Base-by-base conservation (phyloP, 2,888 invertebrate species). In the Spatulosminthurus flaviceps region DNA sequence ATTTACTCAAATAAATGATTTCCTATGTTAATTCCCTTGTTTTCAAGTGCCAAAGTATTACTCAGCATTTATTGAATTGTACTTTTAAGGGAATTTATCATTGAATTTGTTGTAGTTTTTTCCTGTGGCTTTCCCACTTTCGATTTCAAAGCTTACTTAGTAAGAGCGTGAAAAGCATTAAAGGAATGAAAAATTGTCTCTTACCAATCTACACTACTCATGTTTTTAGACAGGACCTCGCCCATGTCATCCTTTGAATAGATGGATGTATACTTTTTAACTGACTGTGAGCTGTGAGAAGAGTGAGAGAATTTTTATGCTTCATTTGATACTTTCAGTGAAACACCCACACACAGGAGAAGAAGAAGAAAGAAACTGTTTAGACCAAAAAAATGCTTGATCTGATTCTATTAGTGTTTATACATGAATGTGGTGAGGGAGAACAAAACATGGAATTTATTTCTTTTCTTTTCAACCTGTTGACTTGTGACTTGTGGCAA, bases 401-500 rank as follows among this genome's bases (percentile, higher is more conserved):
- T 13, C 51, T 51, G 51, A 51, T 19, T 51, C 51, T 51, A 51
- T 13, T 51, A 51, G 2, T 19, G 19, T 51, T 13, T 51, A n/a
- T 13, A n/a, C 1, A 16, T 51, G n/a, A 51, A 19, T 51, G 1
- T 51, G n/a, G 51, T 51, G 51, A 51, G 7, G n/a, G 51, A 51
- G 51, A 51, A 51, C 51, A 51, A 51, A 51, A 51, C 51, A 51
- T 11, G 51, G 51, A 51, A 51, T 51, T 51, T 51, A 51, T 64
- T 22, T 13, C 26, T 61, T n/a, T n/a, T 61, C 9, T 64, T 64
- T 24, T 64, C 19, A 19, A 51, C 64, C 24, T 64, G 64, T 64
- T 66, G 66, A 76, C 75, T 64, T 61, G 75, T 24, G 66, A 42
- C 75, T 76, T 76, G 75, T 76, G 75, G 34, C 75, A 9, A 34